Evolutionary conservation across 2,888 invertebrate species (phyloP).

Genomic region (Keiferia lycopersicella): DNA sequence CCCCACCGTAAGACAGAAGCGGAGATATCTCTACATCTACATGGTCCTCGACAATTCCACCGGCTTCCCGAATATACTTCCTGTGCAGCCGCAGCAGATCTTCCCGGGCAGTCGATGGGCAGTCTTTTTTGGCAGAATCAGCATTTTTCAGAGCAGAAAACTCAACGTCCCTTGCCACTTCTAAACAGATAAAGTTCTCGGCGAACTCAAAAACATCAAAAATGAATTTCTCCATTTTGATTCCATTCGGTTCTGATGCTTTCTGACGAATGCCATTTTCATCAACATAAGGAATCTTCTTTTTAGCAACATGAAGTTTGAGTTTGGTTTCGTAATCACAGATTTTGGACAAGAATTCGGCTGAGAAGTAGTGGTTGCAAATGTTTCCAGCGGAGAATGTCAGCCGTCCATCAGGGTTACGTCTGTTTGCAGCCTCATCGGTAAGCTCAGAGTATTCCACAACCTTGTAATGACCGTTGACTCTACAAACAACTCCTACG

Average conservation of each 20-base stretch:
- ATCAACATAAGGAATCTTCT: slow-evolving; percentile 96
- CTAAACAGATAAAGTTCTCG: slow-evolving; percentile 94
- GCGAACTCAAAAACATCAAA: slow-evolving; percentile 99
- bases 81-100: slow-evolving; percentile 90
- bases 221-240: slow-evolving; percentile 99
- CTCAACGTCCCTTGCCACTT: slow-evolving; percentile 94
- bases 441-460: slow-evolving; percentile 99
- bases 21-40: slow-evolving; percentile 95
- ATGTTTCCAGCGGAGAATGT: slow-evolving; percentile 98
- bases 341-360: slow-evolving; percentile 90
- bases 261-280: slow-evolving; percentile 85
- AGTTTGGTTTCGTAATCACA: slow-evolving; percentile 88
- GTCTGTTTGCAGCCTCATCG: slow-evolving; percentile 90
- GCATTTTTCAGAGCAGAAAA: slow-evolving; percentile 99
- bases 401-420: slow-evolving; percentile 88
- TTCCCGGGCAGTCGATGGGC: slow-evolving; percentile 91
- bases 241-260: slow-evolving; percentile 94
- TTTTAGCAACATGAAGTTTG: slow-evolving; percentile 96
- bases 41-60: slow-evolving; percentile 85
- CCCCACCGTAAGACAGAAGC: slow-evolving; percentile 93
- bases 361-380: slow-evolving; percentile 98
- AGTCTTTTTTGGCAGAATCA: slow-evolving; percentile 93
- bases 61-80: slow-evolving; percentile 90
- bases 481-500: slow-evolving; percentile 97
- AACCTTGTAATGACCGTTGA: slow-evolving; percentile 93